Evolutionary conservation across 2,797 vertebrate species (phyloP).

Genomic region (Tauraco hartlaubi): DNA sequence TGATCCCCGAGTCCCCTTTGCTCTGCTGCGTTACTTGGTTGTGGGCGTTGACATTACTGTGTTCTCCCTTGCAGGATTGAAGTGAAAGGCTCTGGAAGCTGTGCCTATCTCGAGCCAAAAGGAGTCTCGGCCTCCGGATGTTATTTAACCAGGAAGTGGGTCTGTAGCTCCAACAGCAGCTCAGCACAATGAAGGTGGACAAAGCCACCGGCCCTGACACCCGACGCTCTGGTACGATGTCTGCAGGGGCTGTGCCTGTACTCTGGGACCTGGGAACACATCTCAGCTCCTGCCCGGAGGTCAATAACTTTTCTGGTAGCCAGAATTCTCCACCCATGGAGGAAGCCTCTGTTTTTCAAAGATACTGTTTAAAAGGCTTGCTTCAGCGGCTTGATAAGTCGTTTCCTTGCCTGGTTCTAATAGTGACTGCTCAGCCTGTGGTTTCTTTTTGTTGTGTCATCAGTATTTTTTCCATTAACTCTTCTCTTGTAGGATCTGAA

Average conservation of each 20-base stretch:
- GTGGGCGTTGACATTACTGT: not conserved
- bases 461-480: not conserved
- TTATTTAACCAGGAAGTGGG: conserved; percentile 54
- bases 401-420: not conserved
- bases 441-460: not conserved
- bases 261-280: not conserved
- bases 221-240: not conserved
- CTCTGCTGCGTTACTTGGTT: not conserved
- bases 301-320: not conserved
- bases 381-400: not conserved
- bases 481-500: not conserved
- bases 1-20: not conserved
- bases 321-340: not conserved
- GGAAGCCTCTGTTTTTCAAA: not conserved
- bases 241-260: fast-evolving
- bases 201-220: not conserved
- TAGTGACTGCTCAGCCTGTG: not conserved
- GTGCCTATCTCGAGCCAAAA: conserved; percentile 50
- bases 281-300: not conserved
- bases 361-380: not conserved
- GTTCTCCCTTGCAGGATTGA: conserved; percentile 11
- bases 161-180: conserved; percentile 31
- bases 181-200: not conserved
- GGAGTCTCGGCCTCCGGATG: conserved; percentile 58
- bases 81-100: conserved; percentile 56